phyloP scores from a whole-genome alignment of 2,888 invertebrate genomes.

The Calameuta idolon region DNA sequence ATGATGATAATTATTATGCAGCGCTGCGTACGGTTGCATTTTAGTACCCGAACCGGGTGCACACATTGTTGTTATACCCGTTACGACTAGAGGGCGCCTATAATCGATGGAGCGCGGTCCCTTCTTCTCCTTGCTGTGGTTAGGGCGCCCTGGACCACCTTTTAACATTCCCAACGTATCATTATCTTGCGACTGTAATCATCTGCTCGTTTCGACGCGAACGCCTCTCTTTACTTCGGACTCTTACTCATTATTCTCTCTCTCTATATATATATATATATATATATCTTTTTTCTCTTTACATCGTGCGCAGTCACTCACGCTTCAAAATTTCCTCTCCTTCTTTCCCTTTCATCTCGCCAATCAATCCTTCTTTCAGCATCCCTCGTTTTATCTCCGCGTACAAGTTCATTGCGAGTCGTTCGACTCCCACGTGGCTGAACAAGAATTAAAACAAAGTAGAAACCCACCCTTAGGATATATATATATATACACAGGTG shows the following conservation, averaged over 20 bases:
- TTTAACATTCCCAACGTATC: slow-evolving; percentile 44
- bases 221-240: slow-evolving; percentile 4
- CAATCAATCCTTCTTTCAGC: not conserved
- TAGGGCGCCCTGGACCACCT: slow-evolving; percentile 28
- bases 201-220: slow-evolving; percentile 48
- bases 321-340: not conserved
- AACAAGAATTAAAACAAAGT: not conserved
- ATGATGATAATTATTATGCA: not conserved
- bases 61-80: slow-evolving; percentile 2
- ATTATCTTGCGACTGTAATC: slow-evolving; percentile 52
- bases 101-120: slow-evolving; percentile 28
- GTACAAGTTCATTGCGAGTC: not conserved
- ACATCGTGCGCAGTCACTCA: not conserved
- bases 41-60: slow-evolving; percentile 2
- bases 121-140: slow-evolving; percentile 18
- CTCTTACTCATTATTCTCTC: not conserved
- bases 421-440: not conserved
- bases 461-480: not conserved
- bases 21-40: slow-evolving; percentile 11
- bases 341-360: slow-evolving; percentile 4
- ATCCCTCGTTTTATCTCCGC: not conserved
- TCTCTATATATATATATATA: not conserved
- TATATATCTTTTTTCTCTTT: too few relatives aligned
- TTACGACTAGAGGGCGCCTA: slow-evolving; percentile 32
- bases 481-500: not conserved